Evolutionary conservation across 1,140 invertebrate species (phyloP).

Genomic region (Ctenoplectra terminalis): DNA sequence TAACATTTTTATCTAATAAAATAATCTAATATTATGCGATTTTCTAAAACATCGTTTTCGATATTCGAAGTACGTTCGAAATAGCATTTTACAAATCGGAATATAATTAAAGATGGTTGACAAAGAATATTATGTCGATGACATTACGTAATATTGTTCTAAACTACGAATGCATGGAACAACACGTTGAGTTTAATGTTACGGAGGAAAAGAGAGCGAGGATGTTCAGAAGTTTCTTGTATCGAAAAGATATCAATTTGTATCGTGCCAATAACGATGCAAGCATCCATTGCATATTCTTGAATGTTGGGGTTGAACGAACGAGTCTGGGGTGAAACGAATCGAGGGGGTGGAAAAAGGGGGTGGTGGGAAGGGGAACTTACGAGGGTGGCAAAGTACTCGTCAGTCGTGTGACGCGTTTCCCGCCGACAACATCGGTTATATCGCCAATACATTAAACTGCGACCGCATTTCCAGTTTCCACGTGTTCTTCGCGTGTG

Average conservation of each 20-base stretch:
- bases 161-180: not conserved
- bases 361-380: constrained; percentile 59
- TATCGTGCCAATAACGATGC: constrained; percentile 29
- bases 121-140: not conserved
- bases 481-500: constrained; percentile 43
- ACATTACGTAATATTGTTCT: constrained; percentile 1
- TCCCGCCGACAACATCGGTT: constrained; percentile 54
- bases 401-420: constrained; percentile 75
- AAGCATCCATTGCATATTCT: constrained; percentile 39
- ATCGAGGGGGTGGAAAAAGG: constrained; percentile 57
- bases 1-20: not conserved
- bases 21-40: not conserved
- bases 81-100: not conserved
- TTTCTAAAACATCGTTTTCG: not conserved
- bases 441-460: constrained; percentile 24
- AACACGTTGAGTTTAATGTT: too few species aligned
- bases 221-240: not conserved
- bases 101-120: not conserved
- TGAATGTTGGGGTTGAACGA: constrained; percentile 58
- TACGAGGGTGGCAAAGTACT: constrained; percentile 71
- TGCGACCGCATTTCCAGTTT: constrained; percentile 24
- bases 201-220: not conserved
- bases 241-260: constrained; percentile 36
- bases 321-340: constrained; percentile 57
- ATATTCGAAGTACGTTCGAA: not conserved